Percentiles rank a stretch among this genome's conserved stretches.
Evolutionary conservation across 2,888 invertebrate genomes (phyloP).

Genomic region (Drosophila macrospina): DNA sequence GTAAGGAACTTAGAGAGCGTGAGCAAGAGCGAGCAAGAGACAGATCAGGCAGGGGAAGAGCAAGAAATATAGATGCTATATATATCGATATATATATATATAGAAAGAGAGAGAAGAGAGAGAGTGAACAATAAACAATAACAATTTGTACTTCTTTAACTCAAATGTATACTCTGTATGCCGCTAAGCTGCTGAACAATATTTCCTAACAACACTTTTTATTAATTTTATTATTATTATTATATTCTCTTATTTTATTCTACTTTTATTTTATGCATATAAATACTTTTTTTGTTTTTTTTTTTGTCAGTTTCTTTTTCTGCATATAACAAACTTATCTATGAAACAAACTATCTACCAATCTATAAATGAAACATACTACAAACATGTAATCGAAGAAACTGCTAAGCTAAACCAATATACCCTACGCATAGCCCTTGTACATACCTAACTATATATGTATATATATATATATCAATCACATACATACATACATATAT

Average conservation of each 20-base stretch:
- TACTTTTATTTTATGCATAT: neutral
- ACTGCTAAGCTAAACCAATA: constrained; percentile 6
- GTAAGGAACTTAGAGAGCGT: constrained; percentile 3
- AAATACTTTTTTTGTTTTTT: constrained; percentile 22
- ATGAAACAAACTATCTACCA: neutral
- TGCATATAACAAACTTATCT: constrained; percentile 8
- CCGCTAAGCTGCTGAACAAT: constrained; percentile 34
- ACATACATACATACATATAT: constrained; percentile 20
- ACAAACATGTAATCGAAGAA: neutral
- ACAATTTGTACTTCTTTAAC: constrained; percentile 32
- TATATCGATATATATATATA: constrained; percentile 25
- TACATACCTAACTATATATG: constrained; percentile 39
- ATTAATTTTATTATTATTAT: neutral
- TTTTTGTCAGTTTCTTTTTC: constrained; percentile 11
- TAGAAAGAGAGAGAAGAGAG: no score
- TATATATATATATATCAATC: constrained; percentile 24
- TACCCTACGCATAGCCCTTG: constrained; percentile 14
- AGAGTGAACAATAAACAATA: constrained; percentile 10
- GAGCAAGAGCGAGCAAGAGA: constrained; percentile 17
- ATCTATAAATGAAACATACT: constrained; percentile 11
- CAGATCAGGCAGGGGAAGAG: neutral
- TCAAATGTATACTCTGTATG: constrained; percentile 26
- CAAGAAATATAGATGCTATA: constrained; percentile 11
- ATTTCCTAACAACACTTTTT: constrained; percentile 16
- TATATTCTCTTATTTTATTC: neutral